Evolutionary conservation across 2,113 vertebrate species (phyloP).

Genomic region (Chaetodon trifascialis): DNA sequence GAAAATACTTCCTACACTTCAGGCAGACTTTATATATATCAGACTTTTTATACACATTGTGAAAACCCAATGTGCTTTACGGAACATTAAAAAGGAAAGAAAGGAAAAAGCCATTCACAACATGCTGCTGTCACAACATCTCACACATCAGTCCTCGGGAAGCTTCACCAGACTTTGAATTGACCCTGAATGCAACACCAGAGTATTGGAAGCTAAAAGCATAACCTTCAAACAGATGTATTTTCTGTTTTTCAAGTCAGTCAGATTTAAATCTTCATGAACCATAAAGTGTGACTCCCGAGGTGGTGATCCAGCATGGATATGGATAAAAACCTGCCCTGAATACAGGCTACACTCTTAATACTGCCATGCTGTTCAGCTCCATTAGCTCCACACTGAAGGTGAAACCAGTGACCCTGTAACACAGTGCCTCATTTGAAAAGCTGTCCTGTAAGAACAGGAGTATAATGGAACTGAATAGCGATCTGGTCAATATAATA

Average conservation of each 20-base stretch:
- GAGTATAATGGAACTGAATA: conserved; percentile 46
- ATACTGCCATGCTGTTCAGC: conserved; percentile 10
- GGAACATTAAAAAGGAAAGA: too few relatives aligned
- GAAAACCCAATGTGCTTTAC: not conserved
- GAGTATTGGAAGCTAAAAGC: not conserved
- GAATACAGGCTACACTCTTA: not conserved
- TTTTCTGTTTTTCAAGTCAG: not conserved
- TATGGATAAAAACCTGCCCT: conserved; percentile 1
- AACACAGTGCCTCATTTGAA: conserved; percentile 21
- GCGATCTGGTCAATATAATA: conserved; percentile 55
- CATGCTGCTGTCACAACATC: too few relatives aligned
- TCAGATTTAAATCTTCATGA: not conserved
- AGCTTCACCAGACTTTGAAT: not conserved
- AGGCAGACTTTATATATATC: too few relatives aligned
- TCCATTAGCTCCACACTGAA: conserved; percentile 55
- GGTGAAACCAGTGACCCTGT: conserved; percentile 44
- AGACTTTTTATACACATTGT: too few relatives aligned
- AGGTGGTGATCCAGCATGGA: not conserved
- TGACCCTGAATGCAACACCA: not conserved
- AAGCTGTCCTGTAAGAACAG: conserved; percentile 38
- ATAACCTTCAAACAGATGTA: not conserved
- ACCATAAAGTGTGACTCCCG: conserved; percentile 4
- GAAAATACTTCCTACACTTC: too few relatives aligned
- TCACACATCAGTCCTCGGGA: not conserved
- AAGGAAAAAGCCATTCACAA: too few relatives aligned